Base-by-base conservation (phyloP, 2,113 vertebrate species). In the Tupaia tana region DNA sequence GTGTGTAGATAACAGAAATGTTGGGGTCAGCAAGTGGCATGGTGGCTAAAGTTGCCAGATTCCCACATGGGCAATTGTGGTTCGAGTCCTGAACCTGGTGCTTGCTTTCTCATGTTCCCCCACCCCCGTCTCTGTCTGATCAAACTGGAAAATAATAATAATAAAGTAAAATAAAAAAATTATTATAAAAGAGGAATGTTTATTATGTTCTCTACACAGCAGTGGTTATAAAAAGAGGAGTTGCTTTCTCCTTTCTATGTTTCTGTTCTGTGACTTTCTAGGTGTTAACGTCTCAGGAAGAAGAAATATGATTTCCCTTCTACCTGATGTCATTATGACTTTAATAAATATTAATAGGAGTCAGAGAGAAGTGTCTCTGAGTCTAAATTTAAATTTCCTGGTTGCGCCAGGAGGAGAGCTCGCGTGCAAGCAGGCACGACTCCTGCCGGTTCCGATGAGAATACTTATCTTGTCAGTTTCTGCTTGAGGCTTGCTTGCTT, bases 401-500 rank as follows among this genome's bases (percentile, higher is more conserved):
- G 73, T 22, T 16, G n/a, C 52, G 63, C 77, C 54, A 20, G 29
- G 58, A 64, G 31, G 78, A 71, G 58, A 56, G 31, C 18, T 11
- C 64, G 63, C 25, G 0, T 43, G 63, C 43, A 1, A 63, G 95
- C 78, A 93, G 89, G 80, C 66, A 86, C 52, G 18, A 75, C 29
- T 14, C 9, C 52, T 2, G 75, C 94, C 96, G 95, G 95, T 74
- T n/a, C 92, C 20, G 83, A 90, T 63, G 31, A 87, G 85, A 86
- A 19, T 90, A 94, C 96, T 98, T 99, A 98, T 98, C 98, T 99
- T 98, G 98, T 98, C 78, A 61, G 91, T 96, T 64, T 88, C 84
- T 18, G 3, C 87, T 77, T 86, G 7, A 3, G 7, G 0, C 93
- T 90, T 0, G 0, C 0, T 97, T 0, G 0, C 0, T 54, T 91